These are phyloP conservation scores for Remorina albescens DNA, from an alignment of 2,797 vertebrate species.

Conservation along the genomic window DNA sequence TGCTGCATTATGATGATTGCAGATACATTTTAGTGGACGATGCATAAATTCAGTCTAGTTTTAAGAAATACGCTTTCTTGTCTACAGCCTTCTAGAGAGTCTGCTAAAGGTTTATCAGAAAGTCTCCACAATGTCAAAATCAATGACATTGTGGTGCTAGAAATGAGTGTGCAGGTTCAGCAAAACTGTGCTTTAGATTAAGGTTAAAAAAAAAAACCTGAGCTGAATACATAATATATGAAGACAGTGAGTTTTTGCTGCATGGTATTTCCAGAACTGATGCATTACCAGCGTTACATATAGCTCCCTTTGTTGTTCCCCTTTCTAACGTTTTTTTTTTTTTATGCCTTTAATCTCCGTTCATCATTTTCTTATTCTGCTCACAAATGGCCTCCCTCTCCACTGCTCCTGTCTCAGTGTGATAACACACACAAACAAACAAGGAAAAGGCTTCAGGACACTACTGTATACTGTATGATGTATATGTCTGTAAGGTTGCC, in stretches of 20 bases:
- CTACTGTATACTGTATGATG: too few relatives aligned
- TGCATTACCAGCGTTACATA: constrained; percentile 14
- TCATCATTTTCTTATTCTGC: constrained; percentile 39
- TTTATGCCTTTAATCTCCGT: constrained; percentile 22
- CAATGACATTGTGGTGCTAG: too few relatives aligned
- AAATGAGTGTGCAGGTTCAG: too few relatives aligned
- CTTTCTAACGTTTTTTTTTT: background rate
- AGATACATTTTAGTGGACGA: too few relatives aligned
- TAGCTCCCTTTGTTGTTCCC: constrained; percentile 17
- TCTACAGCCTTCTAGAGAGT: too few relatives aligned
- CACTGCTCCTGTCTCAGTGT: background rate
- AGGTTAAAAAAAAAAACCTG: constrained; percentile 34
- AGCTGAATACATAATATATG: constrained; percentile 55
- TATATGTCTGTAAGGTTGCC: background rate
- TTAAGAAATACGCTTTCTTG: too few relatives aligned
- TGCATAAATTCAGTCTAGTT: too few relatives aligned
- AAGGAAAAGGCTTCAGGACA: constrained; percentile 1
- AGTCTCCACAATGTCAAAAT: constrained; percentile 10
- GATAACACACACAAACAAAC: constrained; percentile 10
- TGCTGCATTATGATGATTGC: too few relatives aligned
- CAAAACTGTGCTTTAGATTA: constrained; percentile 9
- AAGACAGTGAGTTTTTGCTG: constrained; percentile 19
- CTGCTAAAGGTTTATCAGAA: too few relatives aligned
- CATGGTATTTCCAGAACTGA: constrained; percentile 18
- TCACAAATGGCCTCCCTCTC: background rate